Evolutionary conservation across 2,888 invertebrate species (phyloP), one percentile per base, ranked within the genome.

Genomic region (Cephus rjabovi): DNA sequence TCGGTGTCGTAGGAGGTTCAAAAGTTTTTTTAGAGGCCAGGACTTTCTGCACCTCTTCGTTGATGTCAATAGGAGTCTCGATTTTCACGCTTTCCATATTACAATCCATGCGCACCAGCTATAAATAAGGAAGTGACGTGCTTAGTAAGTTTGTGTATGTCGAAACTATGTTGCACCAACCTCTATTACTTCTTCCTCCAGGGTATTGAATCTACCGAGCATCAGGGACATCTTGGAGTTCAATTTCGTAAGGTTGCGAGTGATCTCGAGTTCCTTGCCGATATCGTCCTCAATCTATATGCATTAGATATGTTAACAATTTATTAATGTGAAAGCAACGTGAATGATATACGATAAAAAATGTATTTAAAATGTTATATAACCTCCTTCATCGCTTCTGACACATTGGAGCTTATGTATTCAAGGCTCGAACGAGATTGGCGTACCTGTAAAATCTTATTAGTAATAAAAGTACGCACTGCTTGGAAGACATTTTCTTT

Each of bases 151-250:
- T 23, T 23, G 56, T 56, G 9, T 56, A 56, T 23, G 56, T 56
- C 2, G 23, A 56, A 56, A 56, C 23, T 56, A 23, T 23, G 23
- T 56, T 56, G 31, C 15, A 70, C 34, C 34, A 81, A 90, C 90
- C 87, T 90, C 90, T 73, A 90, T 87, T 56, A 89, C 85, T 77
- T 79, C 83, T 78, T 89, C 89, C 75, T 90, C 89, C 34, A 89
- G 73, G 3, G 77, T 79, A 0, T 76, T 81, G 74, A 88, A 90
- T 40, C 87, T 82, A 34, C 82, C 81, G 34, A 87, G 70, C 56
- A 86, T 74, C 12, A 79, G 35, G 0, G 82, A 75, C 78, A 89
- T 81, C 78, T 84, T 86, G 9, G 85, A 75, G 73, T 83, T 85
- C 23, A 89, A 85, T 73, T 85, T 86, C 30, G 90, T 90, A 76